Conservation (phyloP, 2,888 invertebrate species). For the Morinoia aosen region DNA sequence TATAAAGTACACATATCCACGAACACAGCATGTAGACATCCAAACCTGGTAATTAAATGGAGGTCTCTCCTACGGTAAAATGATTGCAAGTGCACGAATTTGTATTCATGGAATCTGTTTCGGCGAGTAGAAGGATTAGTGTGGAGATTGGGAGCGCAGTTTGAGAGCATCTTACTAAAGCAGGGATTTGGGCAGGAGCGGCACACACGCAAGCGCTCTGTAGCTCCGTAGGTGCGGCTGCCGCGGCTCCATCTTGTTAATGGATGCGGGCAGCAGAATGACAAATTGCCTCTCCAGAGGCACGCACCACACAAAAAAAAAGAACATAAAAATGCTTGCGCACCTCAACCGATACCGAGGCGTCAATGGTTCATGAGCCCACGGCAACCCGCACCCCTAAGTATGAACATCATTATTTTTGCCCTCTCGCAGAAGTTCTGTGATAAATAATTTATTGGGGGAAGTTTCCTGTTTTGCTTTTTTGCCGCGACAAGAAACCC, state of each 20-base stretch:
- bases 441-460: neutral
- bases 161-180: neutral
- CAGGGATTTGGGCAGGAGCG: neutral
- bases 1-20: neutral
- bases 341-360: slow-evolving; percentile 14
- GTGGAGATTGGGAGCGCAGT: neutral
- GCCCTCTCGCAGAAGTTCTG: neutral
- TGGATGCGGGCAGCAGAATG: slow-evolving; percentile 49
- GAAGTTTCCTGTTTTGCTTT: neutral
- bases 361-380: slow-evolving; percentile 42
- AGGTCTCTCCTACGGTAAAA: neutral
- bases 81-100: neutral
- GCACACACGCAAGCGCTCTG: neutral
- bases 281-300: slow-evolving; percentile 46
- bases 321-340: neutral
- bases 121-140: neutral
- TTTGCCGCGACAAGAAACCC: neutral
- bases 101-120: neutral
- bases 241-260: slow-evolving; percentile 44
- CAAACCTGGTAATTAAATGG: neutral
- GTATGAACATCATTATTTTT: slow-evolving; percentile 31
- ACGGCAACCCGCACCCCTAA: neutral
- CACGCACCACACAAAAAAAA: neutral
- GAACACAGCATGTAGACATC: neutral
- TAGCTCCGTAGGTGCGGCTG: neutral